These are phyloP conservation scores for Azorinus chamasolen DNA, from an alignment of 2,888 invertebrate species.

Conservation along the genomic window DNA sequence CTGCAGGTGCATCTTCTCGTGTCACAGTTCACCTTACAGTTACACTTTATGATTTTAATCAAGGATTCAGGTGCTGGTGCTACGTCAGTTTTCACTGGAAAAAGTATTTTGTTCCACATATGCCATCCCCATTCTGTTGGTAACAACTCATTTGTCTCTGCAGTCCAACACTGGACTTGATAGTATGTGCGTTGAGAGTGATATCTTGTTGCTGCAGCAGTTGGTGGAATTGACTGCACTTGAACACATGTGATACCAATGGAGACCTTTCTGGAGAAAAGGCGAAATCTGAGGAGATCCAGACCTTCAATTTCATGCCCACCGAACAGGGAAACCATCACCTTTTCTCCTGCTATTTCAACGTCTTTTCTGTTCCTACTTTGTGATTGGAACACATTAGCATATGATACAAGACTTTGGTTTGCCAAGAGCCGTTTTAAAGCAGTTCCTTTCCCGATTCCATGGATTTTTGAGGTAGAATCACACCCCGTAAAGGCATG, in stretches of 20 bases:
- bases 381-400: neutral
- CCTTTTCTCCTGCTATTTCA: constrained; percentile 19
- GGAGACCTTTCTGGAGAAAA: constrained; percentile 50
- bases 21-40: constrained; percentile 60
- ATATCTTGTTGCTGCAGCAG: constrained; percentile 59
- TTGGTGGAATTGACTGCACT: constrained; percentile 65
- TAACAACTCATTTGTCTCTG: constrained; percentile 15
- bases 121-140: constrained; percentile 64
- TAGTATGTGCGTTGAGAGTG: constrained; percentile 62
- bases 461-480: constrained; percentile 61
- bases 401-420: neutral
- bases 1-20: constrained; percentile 54
- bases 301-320: constrained; percentile 36
- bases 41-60: constrained; percentile 51
- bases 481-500: constrained; percentile 68
- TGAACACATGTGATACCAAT: constrained; percentile 50
- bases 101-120: constrained; percentile 3
- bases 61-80: constrained; percentile 58
- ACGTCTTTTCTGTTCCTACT: neutral
- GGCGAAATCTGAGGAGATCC: constrained; percentile 36
- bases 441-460: constrained; percentile 45
- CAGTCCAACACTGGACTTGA: constrained; percentile 65
- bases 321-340: constrained; percentile 23
- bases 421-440: constrained; percentile 25
- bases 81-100: constrained; percentile 47